Evolutionary conservation across 2,888 invertebrate genomes (phyloP).

Genomic region (Amiota communis): DNA sequence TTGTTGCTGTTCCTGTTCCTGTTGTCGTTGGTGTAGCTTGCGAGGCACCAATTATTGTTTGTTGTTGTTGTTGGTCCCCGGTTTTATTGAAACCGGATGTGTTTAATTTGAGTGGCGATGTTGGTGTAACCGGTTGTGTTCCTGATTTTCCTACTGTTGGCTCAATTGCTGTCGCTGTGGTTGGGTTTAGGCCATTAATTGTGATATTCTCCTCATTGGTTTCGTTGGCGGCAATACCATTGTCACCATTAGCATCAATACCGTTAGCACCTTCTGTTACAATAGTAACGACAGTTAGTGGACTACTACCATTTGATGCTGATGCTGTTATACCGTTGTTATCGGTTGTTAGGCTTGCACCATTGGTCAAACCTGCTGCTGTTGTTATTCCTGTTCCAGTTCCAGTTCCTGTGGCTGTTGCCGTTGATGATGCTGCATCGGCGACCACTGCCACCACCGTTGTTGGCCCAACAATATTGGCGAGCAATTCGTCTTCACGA

Average conservation of each 20-base stretch:
- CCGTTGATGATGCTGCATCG: conserved; percentile 31
- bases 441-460: conserved; percentile 38
- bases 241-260: background rate
- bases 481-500: conserved; percentile 76
- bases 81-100: conserved; percentile 35
- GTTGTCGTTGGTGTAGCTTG: conserved; percentile 23
- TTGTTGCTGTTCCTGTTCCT: conserved; percentile 3
- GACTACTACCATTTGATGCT: conserved; percentile 21
- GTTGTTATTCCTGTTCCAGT: conserved; percentile 6
- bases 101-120: conserved; percentile 38
- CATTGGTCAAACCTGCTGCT: conserved; percentile 26
- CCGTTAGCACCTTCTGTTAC: background rate
- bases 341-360: background rate
- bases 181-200: conserved; percentile 61
- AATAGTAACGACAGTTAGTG: background rate
- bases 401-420: conserved; percentile 7
- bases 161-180: conserved; percentile 26
- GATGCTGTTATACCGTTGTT: conserved; percentile 25
- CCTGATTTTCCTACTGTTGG: conserved; percentile 20
- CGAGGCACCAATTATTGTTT: background rate
- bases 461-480: conserved; percentile 71
- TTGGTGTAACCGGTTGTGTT: conserved; percentile 26
- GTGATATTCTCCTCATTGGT: conserved; percentile 69
- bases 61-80: background rate
- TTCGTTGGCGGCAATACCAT: conserved; percentile 41